Percentiles rank a stretch among this genome's conserved stretches.
phyloP scores from a whole-genome alignment of 2,888 invertebrate species.

The Prionchulus punctatus region DNA sequence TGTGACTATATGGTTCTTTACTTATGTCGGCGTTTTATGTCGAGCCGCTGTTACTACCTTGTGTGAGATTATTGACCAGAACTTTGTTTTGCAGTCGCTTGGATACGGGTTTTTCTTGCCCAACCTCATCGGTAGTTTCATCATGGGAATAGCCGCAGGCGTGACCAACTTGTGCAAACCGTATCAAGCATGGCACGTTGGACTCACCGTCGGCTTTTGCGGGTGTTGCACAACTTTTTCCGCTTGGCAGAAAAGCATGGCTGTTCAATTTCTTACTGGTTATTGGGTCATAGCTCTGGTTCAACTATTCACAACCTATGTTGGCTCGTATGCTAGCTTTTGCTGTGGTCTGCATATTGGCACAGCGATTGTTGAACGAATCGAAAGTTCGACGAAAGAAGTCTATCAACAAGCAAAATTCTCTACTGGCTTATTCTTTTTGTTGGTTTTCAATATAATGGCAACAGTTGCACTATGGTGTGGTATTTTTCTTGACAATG shows the following conservation, averaged over 20 bases:
- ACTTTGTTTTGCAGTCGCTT: not conserved
- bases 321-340: not conserved
- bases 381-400: too few species aligned
- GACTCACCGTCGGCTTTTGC: not conserved
- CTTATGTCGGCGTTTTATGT: not conserved
- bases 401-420: too few species aligned
- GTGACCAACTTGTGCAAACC: not conserved
- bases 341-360: not conserved
- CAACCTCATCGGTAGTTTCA: not conserved
- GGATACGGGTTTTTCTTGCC: not conserved
- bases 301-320: not conserved
- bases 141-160: not conserved
- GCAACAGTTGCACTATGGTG: not conserved
- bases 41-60: not conserved
- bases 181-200: too few species aligned
- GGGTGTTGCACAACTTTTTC: conserved; percentile 4
- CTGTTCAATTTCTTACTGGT: too few species aligned
- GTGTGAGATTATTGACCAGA: too few species aligned
- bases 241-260: too few species aligned
- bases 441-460: not conserved
- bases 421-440: too few species aligned
- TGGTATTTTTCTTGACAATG: not conserved
- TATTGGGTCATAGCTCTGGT: not conserved
- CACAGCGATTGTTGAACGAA: too few species aligned
- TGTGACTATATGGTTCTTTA: too few species aligned